Conservation (phyloP, 2,888 invertebrate genomes). For the Anthophora plumipes region DNA sequence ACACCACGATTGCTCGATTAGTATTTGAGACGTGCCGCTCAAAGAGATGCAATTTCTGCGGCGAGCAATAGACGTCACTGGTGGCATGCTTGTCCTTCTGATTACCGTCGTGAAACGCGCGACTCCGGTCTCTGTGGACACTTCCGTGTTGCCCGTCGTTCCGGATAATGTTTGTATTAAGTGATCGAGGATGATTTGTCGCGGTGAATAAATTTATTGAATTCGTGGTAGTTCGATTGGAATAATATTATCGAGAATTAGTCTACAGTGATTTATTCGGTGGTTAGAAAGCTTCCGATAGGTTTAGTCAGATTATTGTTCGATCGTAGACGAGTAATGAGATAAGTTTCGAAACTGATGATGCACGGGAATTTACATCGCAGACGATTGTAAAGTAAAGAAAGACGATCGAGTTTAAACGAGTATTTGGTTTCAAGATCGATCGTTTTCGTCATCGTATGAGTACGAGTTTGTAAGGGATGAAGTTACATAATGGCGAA, state of each 20-base stretch:
- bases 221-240: background rate
- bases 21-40: slow-evolving; percentile 41
- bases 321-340: background rate
- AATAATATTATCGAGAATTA: background rate
- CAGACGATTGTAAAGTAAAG: background rate
- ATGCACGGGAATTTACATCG: background rate
- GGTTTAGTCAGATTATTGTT: no score
- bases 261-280: background rate
- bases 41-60: slow-evolving; percentile 49
- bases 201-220: background rate
- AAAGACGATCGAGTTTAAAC: slow-evolving; percentile 20
- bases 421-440: background rate
- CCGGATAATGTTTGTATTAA: background rate
- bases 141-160: background rate
- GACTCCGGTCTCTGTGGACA: background rate
- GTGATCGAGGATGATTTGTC: background rate
- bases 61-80: background rate
- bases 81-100: background rate
- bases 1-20: slow-evolving; percentile 38
- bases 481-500: background rate
- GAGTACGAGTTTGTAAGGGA: slow-evolving; percentile 10
- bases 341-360: background rate
- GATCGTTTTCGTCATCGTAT: slow-evolving; percentile 1
- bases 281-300: background rate
- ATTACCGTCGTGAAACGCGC: background rate